Evolutionary conservation across 2,888 invertebrate genomes (phyloP), one percentile per base, ranked within the genome.

Genomic region (Mimumesa dahlbomi): DNA sequence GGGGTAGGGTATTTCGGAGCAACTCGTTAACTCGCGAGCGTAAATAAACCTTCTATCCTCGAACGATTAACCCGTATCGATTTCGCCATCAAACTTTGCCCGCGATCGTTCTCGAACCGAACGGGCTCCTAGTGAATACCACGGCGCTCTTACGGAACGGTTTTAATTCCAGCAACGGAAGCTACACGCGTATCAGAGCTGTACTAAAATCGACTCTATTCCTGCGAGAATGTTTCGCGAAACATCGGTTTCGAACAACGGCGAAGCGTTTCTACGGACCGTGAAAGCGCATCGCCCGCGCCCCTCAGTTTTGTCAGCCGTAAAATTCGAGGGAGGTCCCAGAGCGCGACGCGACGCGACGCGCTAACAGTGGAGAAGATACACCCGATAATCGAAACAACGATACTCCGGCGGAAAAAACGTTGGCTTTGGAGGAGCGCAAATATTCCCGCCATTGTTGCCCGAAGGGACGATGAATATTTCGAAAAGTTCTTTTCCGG

Each of bases 251-350:
- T 19, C n/a, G 45, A 22, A 49, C 2, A 38, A 52, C 19, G 18
- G 11, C 7, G 5, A 29, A 18, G n/a, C 9, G 18, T 4, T 6
- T 9, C 31, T 13, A 29, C 14, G 40, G 29, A 54, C 13, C 43
- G 54, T 43, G 54, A 54, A 43, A 54, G 43, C 43, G 1, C 54
- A 43, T 54, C 29, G 31, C n/a, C n/a, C n/a, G n/a, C n/a, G 48
- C 9, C 48, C 48, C 19, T 48, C 11, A 19, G 31, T 11, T 42
- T 40, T 31, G 14, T 25, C 54, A 11, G 29, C 16, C 54, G 54
- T 54, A 42, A 54, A 54, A 43, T 31, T 54, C 43, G 42, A 25
- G 29, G 54, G 31, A n/a, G 43, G 7, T 11, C 31, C 43, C 42
- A 54, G 11, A 14, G 38, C 54, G 43, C 2, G 42, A 31, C 14